Evolutionary conservation across 2,113 vertebrate species (phyloP), one percentile per base, ranked within the genome.

Genomic region (Cebus imitator): DNA sequence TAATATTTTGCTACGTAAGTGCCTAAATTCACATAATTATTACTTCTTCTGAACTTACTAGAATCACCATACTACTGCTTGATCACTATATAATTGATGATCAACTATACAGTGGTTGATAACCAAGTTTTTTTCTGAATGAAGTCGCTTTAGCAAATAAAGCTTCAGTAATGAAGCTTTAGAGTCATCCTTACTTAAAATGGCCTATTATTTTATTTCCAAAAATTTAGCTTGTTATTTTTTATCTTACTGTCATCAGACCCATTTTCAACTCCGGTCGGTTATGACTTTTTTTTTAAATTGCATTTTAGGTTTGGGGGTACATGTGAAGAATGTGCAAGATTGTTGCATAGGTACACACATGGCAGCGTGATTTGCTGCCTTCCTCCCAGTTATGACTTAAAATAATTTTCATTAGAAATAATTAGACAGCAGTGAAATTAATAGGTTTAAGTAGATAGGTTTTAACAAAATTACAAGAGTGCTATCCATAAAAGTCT

Each of bases 191-290:
- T 78, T 68, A 78, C 3, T 88, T 91, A 61, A 79, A 89, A 43
- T 57, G 45, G 17, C 73, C 75, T 18, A 40, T 20, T 64, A 11
- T 94, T 95, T 97, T 76, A 61, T 55, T 57, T 25, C 40, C 43
- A 81, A 86, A 73, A 91, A 72, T 81, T 18, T 73, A 40, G 64
- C 87, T 88, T 91, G 16, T 85, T 75, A 73, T 79, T 93, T 96
- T 70, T 35, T 61, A 75, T 80, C 23, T 88, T 75, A 87, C 4
- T n/a, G 13, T 86, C 27, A 72, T 88, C 50, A 84, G 68, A 91
- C 76, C 20, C 0, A 32, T 64, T 86, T 95, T 87, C 32, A 96
- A 78, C 4, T 88, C 18, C 23, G 73, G 13, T 64, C 91, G 30
- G 7, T 85, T 90, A 43, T 95, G 27, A 30, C 5, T 86, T 90